Evolutionary conservation across 1,140 invertebrate genomes (phyloP).

Genomic region (Meloidogyne floridensis): DNA sequence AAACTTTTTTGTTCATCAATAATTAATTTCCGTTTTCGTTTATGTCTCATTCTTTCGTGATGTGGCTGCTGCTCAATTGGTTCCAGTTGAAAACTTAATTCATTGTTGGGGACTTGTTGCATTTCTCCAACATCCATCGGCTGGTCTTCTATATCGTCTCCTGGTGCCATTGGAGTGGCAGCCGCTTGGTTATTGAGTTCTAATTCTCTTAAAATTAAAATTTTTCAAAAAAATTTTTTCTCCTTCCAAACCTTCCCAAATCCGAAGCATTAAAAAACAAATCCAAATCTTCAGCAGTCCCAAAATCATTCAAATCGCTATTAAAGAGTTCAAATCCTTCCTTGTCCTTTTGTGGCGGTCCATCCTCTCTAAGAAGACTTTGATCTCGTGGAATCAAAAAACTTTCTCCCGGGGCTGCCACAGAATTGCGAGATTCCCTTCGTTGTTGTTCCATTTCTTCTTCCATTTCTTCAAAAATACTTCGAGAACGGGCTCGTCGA

Average conservation of each 20-base stretch:
- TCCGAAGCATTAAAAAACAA: slow-evolving; percentile 50
- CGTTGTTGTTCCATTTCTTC: slow-evolving; percentile 26
- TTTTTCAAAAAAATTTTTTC: not conserved
- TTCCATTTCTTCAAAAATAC: slow-evolving; percentile 41
- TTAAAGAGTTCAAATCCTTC: slow-evolving; percentile 33
- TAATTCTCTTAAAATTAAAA: slow-evolving; percentile 19
- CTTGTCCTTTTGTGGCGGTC: slow-evolving; percentile 4
- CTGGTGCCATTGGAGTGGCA: slow-evolving; percentile 17
- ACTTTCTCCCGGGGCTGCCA: slow-evolving; percentile 10
- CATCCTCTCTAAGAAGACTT: slow-evolving; percentile 23
- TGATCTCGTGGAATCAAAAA: slow-evolving; percentile 14
- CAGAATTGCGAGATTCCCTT: not conserved
- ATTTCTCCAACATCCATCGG: slow-evolving; percentile 47
- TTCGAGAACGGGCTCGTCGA: slow-evolving; percentile 15
- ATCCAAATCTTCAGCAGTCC: slow-evolving; percentile 55
- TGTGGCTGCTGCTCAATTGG: slow-evolving; percentile 79
- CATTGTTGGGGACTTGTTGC: slow-evolving; percentile 21
- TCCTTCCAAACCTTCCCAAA: slow-evolving; percentile 30
- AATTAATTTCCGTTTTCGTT: slow-evolving; percentile 79
- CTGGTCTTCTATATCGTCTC: slow-evolving; percentile 41
- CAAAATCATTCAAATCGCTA: slow-evolving; percentile 45
- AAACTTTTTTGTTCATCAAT: slow-evolving; percentile 99
- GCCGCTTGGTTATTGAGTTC: not conserved
- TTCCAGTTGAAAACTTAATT: slow-evolving; percentile 84
- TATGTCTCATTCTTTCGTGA: slow-evolving; percentile 66